Evolutionary conservation across 2,888 invertebrate species (phyloP).

Genomic region (Azorinus chamasolen): DNA sequence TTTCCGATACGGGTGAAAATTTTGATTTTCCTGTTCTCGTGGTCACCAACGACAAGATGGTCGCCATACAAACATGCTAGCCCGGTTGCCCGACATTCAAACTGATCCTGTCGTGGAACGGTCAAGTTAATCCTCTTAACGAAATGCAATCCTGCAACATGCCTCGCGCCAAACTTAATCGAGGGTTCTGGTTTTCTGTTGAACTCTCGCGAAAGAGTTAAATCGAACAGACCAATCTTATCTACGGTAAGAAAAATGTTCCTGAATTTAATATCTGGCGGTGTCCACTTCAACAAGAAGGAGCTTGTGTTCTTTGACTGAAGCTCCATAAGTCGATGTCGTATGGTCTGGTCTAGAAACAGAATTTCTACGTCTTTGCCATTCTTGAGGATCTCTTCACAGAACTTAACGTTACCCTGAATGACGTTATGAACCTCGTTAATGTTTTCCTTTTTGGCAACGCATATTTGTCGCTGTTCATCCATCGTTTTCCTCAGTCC

Average conservation of each 20-base stretch:
- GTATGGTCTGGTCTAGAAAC: constrained; percentile 51
- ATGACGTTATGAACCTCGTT: constrained; percentile 38
- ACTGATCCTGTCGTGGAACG: constrained; percentile 54
- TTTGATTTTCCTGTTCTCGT: constrained; percentile 65
- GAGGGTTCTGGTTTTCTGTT: constrained; percentile 44
- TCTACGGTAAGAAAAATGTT: constrained; percentile 64
- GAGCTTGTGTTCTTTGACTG: constrained; percentile 39
- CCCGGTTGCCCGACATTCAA: constrained; percentile 62
- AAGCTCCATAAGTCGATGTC: constrained; percentile 48
- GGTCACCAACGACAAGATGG: constrained; percentile 61
- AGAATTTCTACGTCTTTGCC: constrained; percentile 66
- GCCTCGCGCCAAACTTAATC: constrained; percentile 50
- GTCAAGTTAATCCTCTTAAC: constrained; percentile 55
- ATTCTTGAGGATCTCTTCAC: constrained; percentile 53
- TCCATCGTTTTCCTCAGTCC: constrained; percentile 59
- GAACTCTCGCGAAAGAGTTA: constrained; percentile 44
- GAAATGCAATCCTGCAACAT: constrained; percentile 57
- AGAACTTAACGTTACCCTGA: constrained; percentile 54
- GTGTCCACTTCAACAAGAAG: constrained; percentile 52
- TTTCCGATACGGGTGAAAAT: constrained; percentile 55
- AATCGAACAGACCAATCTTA: constrained; percentile 64
- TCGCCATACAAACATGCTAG: constrained; percentile 49
- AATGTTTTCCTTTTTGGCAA: constrained; percentile 49
- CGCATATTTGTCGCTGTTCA: constrained; percentile 54
- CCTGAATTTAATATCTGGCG: constrained; percentile 63